Evolutionary conservation across 2,888 invertebrate species (phyloP).

Genomic region (Acleris laterana): DNA sequence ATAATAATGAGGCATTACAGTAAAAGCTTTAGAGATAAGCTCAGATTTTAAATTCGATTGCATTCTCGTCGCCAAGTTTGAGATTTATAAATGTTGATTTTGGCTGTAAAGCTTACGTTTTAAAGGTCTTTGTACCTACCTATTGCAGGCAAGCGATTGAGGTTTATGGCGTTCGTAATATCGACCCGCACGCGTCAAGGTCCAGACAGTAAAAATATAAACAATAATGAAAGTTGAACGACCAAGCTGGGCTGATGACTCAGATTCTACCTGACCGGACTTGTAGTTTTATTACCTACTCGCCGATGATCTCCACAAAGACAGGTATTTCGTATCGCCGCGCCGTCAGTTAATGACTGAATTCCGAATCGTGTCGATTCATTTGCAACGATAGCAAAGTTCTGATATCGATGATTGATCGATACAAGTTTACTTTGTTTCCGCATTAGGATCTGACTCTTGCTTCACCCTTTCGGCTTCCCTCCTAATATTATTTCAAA

Average conservation of each 20-base stretch:
- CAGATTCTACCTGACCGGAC: slow-evolving; percentile 73
- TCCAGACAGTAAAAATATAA: slow-evolving; percentile 68
- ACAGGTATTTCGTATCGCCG: slow-evolving; percentile 59
- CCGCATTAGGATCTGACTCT: not conserved
- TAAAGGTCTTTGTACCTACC: slow-evolving; percentile 14
- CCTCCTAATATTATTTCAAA: not conserved
- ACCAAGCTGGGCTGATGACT: slow-evolving; percentile 70
- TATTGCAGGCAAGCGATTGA: slow-evolving; percentile 1
- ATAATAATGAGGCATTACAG: slow-evolving; percentile 35
- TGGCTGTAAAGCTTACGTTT: slow-evolving; percentile 12
- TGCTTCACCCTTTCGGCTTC: too few species aligned
- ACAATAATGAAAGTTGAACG: slow-evolving; percentile 79
- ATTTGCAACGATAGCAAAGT: slow-evolving; percentile 37
- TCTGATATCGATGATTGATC: slow-evolving; percentile 23
- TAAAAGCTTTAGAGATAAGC: slow-evolving; percentile 33
- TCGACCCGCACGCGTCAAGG: slow-evolving; percentile 62
- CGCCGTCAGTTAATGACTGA: slow-evolving; percentile 42
- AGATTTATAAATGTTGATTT: slow-evolving; percentile 4
- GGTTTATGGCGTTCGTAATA: slow-evolving; percentile 44
- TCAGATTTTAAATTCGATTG: slow-evolving; percentile 21
- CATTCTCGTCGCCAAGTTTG: slow-evolving; percentile 19
- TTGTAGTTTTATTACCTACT: slow-evolving; percentile 51
- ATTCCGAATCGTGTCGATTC: slow-evolving; percentile 39
- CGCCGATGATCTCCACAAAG: slow-evolving; percentile 59
- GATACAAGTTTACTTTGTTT: slow-evolving; percentile 1